Evolutionary conservation across 1,140 invertebrate genomes (phyloP), one percentile per base, ranked within the genome.

Genomic region (Penaeus vannamei): DNA sequence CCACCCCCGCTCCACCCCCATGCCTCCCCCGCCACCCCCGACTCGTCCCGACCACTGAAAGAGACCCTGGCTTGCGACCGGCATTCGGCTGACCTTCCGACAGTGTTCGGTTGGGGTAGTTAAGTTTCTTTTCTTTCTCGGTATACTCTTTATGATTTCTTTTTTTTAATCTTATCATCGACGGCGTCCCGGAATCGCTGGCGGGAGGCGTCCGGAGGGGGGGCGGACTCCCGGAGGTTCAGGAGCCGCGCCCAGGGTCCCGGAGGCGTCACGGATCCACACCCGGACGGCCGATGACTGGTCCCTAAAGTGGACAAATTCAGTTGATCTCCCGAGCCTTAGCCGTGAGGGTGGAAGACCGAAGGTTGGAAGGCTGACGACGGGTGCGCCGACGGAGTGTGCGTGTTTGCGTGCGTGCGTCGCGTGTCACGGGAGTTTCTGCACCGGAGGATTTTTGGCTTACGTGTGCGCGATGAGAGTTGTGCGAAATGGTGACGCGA

Each of bases 301-400:
- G 53, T 69, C 66, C 69, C 69, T 77, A 76, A 86, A 86, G 36
- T 86, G 85, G 85, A 86, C 85, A 80, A 86, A 80, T 86, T 86
- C 85, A 86, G 85, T 86, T 86, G 72, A 86, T 86, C 76, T 80
- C 76, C 46, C 60, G 85, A 64, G 59, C 69, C 46, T 79, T 77
- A 29, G 29, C 42, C 69, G 85, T 79, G 85, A 86, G 85, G 85
- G 62, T 66, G 69, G 29, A 60, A 62, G 72, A 72, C 59, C 20
- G 42, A 77, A 77, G 22, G 72, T 36, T n/a, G n/a, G 46, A 26
- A 26, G 22, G 36, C 66, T 23, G 53, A 12, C 84, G 69, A 85
- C 61, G 64, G 22, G 17, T 42, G 66, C 42, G 66, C 7, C n/a
- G 83, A 69, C 32, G 61, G 29, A 10, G 82, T 42, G 26, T 36